A percentile compares a stretch with the other conserved stretches of the same genome.
These are phyloP conservation scores for Turritopsis rubra DNA, from an alignment of 30 jellyfish, hydroid and myxozoan genomes.

Conservation along the genomic window DNA sequence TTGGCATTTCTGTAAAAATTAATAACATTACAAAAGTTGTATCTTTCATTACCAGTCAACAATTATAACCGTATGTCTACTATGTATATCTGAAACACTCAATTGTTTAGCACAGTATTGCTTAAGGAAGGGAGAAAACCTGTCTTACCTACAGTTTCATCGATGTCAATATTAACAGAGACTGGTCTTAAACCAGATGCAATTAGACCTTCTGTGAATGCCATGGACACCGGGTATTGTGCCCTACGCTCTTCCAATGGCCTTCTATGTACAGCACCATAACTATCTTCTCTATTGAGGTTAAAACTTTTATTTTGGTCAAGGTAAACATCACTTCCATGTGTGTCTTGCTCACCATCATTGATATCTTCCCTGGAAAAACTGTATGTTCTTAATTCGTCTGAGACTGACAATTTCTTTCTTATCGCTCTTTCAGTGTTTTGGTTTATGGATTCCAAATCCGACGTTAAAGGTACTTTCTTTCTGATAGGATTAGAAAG, in stretches of 20 bases:
- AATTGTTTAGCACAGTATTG: not conserved
- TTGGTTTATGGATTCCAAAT: not conserved
- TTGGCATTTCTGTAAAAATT: not conserved
- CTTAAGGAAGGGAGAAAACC: not conserved
- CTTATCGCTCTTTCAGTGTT: not conserved
- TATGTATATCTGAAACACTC: too few species aligned
- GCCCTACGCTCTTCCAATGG: constrained; percentile 40
- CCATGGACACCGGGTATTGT: constrained; percentile 49
- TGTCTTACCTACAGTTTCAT: constrained; percentile 4
- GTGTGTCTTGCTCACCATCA: not conserved
- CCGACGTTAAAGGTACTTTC: not conserved
- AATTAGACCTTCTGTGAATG: constrained; percentile 27
- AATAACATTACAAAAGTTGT: too few species aligned
- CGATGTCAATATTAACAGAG: constrained; percentile 44
- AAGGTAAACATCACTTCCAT: constrained; percentile 18
- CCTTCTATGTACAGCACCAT: constrained; percentile 36
- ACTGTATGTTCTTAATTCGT: constrained; percentile 6
- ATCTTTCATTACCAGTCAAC: too few species aligned
- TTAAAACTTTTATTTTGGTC: constrained; percentile 16
- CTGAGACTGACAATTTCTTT: constrained; percentile 1
- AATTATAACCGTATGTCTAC: too few species aligned
- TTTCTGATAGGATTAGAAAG: constrained; percentile 10
- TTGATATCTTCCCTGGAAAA: not conserved
- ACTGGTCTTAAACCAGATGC: constrained; percentile 34
- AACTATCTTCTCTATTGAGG: not conserved